Evolutionary conservation across 1,140 invertebrate genomes (phyloP).

Genomic region (Drosophila bipectinata): DNA sequence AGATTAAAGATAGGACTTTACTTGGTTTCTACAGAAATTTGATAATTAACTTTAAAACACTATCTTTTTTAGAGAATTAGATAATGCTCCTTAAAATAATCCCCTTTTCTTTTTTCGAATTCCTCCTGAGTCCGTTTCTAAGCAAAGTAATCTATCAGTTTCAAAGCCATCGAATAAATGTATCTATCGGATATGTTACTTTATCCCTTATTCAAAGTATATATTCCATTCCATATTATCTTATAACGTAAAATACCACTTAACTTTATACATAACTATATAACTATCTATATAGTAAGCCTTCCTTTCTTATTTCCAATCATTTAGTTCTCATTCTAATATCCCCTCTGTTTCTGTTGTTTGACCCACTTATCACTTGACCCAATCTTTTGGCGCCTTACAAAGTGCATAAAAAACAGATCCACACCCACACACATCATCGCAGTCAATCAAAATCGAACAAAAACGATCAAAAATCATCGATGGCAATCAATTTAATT

Average conservation of each 20-base stretch:
- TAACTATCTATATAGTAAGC: too few species aligned
- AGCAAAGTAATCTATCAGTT: too few species aligned
- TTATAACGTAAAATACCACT: too few species aligned
- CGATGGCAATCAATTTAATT: slow-evolving; percentile 49
- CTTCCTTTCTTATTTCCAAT: neutral
- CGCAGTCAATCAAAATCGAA: slow-evolving; percentile 65
- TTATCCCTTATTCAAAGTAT: too few species aligned
- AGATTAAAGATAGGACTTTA: neutral
- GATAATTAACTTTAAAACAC: neutral
- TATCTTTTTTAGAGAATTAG: neutral
- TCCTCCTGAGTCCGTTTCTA: too few species aligned
- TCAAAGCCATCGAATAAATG: too few species aligned
- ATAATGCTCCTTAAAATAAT: neutral
- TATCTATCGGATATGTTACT: too few species aligned
- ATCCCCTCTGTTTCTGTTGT: neutral
- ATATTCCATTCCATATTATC: too few species aligned
- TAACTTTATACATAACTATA: too few species aligned
- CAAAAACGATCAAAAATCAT: slow-evolving; percentile 39
- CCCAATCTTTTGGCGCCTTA: slow-evolving; percentile 68
- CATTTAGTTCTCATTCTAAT: neutral
- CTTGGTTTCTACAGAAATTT: neutral
- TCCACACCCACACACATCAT: slow-evolving; percentile 15
- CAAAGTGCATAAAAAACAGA: slow-evolving; percentile 57
- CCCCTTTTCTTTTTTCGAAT: too few species aligned
- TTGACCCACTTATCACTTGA: slow-evolving; percentile 45